Percentiles rank a stretch among this genome's conserved stretches.
These are phyloP conservation scores for Apodemus agrarius DNA, from an alignment of 2,797 vertebrate genomes.

Conservation along the genomic window DNA sequence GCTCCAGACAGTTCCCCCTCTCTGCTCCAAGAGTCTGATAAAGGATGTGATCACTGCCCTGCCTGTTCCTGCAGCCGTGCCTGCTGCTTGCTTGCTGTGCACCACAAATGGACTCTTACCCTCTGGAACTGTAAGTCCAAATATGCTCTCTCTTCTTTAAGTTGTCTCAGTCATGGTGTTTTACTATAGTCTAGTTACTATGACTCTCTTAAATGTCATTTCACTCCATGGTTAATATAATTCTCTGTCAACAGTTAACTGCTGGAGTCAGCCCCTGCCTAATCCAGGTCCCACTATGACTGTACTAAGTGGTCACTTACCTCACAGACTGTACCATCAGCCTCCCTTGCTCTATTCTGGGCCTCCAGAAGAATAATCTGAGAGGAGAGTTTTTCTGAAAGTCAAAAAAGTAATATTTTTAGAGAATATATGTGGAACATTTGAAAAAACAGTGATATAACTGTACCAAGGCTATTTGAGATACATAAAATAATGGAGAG, in stretches of 20 bases:
- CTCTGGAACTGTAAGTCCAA: neutral
- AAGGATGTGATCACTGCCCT: neutral
- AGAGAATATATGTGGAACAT: neutral
- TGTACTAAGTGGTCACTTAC: conserved; percentile 68
- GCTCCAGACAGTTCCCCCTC: neutral
- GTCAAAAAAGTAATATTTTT: conserved; percentile 67
- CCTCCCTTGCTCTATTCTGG: conserved; percentile 66
- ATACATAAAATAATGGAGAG: conserved; percentile 48
- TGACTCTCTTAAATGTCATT: conserved; percentile 30
- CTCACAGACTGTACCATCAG: conserved; percentile 46
- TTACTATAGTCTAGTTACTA: neutral
- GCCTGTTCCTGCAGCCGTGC: neutral
- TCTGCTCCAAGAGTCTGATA: no score
- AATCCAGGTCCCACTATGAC: neutral
- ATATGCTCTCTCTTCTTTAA: neutral
- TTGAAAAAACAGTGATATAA: conserved; percentile 2
- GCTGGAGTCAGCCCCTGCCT: conserved; percentile 3
- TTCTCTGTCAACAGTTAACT: conserved; percentile 41
- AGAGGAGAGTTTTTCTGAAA: conserved; percentile 83
- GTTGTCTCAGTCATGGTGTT: neutral
- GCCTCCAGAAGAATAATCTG: conserved; percentile 64
- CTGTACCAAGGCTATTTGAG: neutral
- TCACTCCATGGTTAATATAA: conserved; percentile 35
- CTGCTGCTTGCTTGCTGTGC: no score
- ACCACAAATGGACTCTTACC: neutral